Base-by-base conservation (phyloP, 2,888 invertebrate genomes). In the Timema cristinae region DNA sequence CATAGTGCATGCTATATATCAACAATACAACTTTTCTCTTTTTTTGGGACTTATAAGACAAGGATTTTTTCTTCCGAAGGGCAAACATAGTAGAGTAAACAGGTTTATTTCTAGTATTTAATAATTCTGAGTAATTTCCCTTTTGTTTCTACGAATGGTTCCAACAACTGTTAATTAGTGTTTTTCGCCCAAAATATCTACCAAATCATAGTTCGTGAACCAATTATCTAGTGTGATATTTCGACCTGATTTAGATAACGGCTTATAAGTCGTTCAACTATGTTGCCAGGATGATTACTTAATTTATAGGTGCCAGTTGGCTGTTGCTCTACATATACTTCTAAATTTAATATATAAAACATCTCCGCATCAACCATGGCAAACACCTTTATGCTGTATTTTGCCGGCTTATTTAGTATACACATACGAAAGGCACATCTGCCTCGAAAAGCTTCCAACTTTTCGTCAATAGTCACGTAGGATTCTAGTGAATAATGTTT, bases 191-290 rank as follows among this genome's bases (percentile, higher is more conserved):
- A 68, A 15, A 15, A 9, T 51, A 7, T 68, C 68, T 13, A 71
- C 75, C 10, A 78, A 67, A n/a, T 74, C 69, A 47, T 76, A 67
- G 70, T 73, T 76, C 16, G 75, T 73, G 54, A 71, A 76, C 71
- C 71, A 75, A 61, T 72, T 76, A 52, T 76, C 76, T 9, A 66
- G 61, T 7, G 77, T 77, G 9, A 77, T 48, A 71, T 77, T 76
- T 50, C 75, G 61, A 13, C 71, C 70, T 6, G 75, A 73, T 48
- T 72, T 66, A 54, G 71, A 66, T 10, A 76, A 73, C 5, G 69
- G 66, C 49, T 70, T 16, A 47, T 52, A 50, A 75, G 52, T 51
- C 67, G 32, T 48, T 50, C n/a, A 7, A 70, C 67, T 11, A 75
- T 70, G 50, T 75, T 71, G 9, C 15, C 54, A 11, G 71, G 70